phyloP scores from a whole-genome alignment of 2,797 vertebrate genomes.

The Notoglanidium macrostoma region DNA sequence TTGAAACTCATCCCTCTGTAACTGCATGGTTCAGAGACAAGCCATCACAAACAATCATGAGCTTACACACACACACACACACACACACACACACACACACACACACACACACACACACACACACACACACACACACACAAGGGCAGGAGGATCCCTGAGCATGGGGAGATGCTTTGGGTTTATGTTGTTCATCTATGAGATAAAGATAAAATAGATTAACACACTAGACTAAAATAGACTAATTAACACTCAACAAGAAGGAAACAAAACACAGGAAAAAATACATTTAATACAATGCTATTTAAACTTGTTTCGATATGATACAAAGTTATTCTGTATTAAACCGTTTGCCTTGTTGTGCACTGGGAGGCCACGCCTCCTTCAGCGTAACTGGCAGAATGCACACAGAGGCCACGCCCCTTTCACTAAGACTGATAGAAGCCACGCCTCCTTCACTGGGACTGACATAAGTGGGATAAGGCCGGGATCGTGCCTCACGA shows the following conservation, averaged over 20 bases:
- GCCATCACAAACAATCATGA: conserved; percentile 44
- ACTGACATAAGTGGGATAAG: background rate
- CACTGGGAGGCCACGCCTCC: background rate
- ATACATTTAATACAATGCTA: background rate
- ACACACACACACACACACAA: conserved; percentile 4
- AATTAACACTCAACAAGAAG: background rate
- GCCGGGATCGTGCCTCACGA: too few relatives aligned
- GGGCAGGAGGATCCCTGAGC: background rate
- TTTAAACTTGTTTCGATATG: background rate
- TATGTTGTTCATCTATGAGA: background rate
- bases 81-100: conserved; percentile 23
- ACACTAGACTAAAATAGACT: too few relatives aligned
- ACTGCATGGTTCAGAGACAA: conserved; percentile 47
- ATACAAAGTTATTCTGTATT: background rate
- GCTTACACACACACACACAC: conserved; percentile 29
- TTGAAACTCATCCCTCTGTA: conserved; percentile 53
- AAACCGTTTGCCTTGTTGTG: background rate
- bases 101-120: conserved; percentile 3
- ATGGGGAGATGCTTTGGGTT: background rate
- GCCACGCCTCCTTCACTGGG: background rate
- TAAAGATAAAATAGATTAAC: background rate
- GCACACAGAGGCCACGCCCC: background rate
- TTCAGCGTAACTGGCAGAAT: background rate
- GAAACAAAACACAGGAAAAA: background rate
- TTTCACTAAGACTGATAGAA: background rate